phyloP scores from a whole-genome alignment of 2,797 vertebrate genomes.

The Hippopotamyrus pictus region DNA sequence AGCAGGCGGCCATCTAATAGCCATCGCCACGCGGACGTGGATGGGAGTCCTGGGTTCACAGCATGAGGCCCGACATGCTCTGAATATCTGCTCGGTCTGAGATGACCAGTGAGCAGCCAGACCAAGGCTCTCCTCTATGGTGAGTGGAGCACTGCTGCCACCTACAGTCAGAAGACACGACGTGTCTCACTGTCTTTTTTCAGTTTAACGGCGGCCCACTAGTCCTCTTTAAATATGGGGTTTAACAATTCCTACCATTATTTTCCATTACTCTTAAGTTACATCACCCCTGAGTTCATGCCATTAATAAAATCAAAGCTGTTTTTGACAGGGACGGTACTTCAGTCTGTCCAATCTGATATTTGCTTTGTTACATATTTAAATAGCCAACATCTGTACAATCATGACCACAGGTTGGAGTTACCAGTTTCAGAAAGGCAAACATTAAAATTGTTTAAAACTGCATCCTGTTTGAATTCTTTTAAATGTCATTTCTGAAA shows the following conservation, averaged over 20 bases:
- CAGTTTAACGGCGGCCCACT: not conserved
- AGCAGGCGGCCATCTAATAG: not conserved
- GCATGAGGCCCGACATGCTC: not conserved
- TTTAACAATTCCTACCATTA: not conserved
- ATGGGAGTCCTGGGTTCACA: not conserved
- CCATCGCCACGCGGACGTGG: not conserved
- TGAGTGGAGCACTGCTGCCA: slow-evolving; percentile 7
- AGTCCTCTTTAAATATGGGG: not conserved
- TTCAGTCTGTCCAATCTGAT: not conserved
- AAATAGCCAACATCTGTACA: not conserved
- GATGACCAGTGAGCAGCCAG: not conserved
- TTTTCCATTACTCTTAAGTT: not conserved
- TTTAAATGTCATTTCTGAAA: not conserved
- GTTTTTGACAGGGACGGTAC: not conserved
- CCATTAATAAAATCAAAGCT: not conserved
- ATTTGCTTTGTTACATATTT: not conserved
- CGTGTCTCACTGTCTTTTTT: not conserved
- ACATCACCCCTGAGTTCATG: not conserved
- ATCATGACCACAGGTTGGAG: not conserved
- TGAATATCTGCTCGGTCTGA: not conserved
- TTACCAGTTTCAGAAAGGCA: not conserved
- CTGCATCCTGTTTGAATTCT: not conserved
- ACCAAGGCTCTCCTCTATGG: not conserved
- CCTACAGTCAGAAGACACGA: not conserved
- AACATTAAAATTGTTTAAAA: not conserved